A percentile compares a stretch with the other conserved stretches of the same genome.
Conservation (phyloP, 2,888 invertebrate genomes). For the Drosophila acutilabella region DNA sequence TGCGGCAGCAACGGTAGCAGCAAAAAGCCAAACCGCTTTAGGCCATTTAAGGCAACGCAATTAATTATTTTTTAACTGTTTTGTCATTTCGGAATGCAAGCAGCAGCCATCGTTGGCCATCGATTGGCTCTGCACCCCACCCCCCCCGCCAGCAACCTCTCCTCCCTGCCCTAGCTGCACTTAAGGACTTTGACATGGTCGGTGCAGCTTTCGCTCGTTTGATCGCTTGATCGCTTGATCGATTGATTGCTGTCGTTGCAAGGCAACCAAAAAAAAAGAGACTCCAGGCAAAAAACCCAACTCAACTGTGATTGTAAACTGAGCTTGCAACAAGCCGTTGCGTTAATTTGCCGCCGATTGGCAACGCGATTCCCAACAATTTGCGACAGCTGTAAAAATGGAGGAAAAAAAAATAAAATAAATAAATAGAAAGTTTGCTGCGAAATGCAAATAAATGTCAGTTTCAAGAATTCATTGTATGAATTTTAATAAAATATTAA, state of each 20-base stretch:
- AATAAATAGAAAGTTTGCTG: conserved; percentile 64
- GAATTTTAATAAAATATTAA: conserved; percentile 41
- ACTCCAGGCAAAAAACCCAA: conserved; percentile 31
- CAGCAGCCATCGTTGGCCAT: conserved; percentile 78
- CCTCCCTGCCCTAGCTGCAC: conserved; percentile 40
- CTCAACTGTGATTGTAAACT: conserved; percentile 71
- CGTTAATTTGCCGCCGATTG: conserved; percentile 84
- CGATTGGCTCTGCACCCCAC: conserved; percentile 54
- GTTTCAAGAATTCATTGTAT: conserved; percentile 1
- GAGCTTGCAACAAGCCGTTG: conserved; percentile 82
- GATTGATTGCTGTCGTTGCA: conserved; percentile 83
- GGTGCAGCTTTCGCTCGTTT: conserved; percentile 80
- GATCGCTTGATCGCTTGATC: conserved; percentile 83
- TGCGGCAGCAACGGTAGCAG: conserved; percentile 42
- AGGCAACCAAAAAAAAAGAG: conserved; percentile 33
- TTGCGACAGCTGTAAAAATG: conserved; percentile 38
- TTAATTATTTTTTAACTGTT: conserved; percentile 86
- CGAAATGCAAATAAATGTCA: conserved; percentile 60
- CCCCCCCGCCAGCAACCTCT: conserved; percentile 14
- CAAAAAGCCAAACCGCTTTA: conserved; percentile 78
- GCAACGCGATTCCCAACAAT: conserved; percentile 58
- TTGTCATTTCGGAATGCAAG: conserved; percentile 84
- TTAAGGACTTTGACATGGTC: conserved; percentile 79
- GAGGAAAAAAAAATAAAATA: neutral
- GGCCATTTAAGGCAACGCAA: conserved; percentile 85